Evolutionary conservation across 2,888 invertebrate species (phyloP).

Genomic region (Arge pagana): DNA sequence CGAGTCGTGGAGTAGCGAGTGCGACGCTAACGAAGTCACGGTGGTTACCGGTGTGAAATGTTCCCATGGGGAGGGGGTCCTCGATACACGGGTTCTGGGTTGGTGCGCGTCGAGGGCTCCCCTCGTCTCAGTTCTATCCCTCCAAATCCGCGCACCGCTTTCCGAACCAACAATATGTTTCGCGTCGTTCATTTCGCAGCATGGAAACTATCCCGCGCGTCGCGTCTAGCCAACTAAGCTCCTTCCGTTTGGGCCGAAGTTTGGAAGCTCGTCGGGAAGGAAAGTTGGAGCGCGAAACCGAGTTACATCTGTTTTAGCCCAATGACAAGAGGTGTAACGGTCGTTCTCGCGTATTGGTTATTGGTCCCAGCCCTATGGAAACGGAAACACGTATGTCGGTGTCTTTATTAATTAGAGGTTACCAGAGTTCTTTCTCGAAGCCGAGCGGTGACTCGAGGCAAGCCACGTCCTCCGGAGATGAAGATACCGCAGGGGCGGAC

Average conservation of each 20-base stretch:
- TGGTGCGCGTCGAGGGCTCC: constrained; percentile 8
- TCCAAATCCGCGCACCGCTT: too few species aligned
- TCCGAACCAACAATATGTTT: constrained; percentile 13
- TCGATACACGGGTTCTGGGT: constrained; percentile 7
- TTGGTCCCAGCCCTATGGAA: constrained; percentile 11
- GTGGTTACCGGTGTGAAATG: constrained; percentile 59
- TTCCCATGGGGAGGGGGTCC: constrained; percentile 58
- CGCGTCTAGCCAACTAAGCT: too few species aligned
- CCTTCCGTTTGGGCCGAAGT: too few species aligned
- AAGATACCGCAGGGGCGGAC: constrained; percentile 52
- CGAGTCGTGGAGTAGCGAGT: constrained; percentile 26
- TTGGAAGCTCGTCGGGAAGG: too few species aligned
- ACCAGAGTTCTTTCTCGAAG: constrained; percentile 24
- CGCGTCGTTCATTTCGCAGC: too few species aligned
- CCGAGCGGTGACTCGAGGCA: constrained; percentile 23
- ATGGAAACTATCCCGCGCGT: too few species aligned
- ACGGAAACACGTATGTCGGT: constrained; percentile 41
- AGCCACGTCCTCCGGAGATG: constrained; percentile 47
- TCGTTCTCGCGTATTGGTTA: too few species aligned
- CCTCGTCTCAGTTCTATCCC: too few species aligned
- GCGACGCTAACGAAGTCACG: constrained; percentile 39
- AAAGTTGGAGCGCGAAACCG: too few species aligned
- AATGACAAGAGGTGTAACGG: too few species aligned
- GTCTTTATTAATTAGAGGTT: constrained; percentile 52
- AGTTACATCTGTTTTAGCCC: too few species aligned